Conservation (phyloP, 2,888 invertebrate species). For the Linnaemya tessellans region DNA sequence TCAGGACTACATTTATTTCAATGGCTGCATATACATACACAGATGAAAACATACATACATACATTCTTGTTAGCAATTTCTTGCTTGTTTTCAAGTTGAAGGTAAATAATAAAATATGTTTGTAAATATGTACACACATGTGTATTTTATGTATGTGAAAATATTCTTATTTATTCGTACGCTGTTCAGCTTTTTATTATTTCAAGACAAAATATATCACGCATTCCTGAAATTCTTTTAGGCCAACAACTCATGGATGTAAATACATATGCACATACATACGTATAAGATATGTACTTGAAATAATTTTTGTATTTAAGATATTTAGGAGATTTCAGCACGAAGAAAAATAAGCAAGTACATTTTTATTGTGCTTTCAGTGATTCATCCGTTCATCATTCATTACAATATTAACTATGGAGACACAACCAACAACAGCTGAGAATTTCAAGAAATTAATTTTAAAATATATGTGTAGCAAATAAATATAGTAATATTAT, state of each 20-base stretch:
- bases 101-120: slow-evolving; percentile 31
- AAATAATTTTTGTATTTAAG: slow-evolving; percentile 45
- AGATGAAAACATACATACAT: too few relatives aligned
- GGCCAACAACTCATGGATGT: slow-evolving; percentile 38
- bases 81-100: slow-evolving; percentile 37
- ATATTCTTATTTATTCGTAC: neutral
- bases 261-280: too few relatives aligned
- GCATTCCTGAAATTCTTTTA: slow-evolving; percentile 63
- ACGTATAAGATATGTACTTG: slow-evolving; percentile 47
- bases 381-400: slow-evolving; percentile 26
- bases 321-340: slow-evolving; percentile 18
- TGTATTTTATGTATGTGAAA: neutral
- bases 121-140: neutral
- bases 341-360: neutral
- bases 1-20: slow-evolving; percentile 8
- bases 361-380: neutral
- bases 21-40: slow-evolving; percentile 9
- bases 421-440: neutral
- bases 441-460: neutral
- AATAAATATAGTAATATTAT: too few relatives aligned
- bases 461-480: too few relatives aligned
- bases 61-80: slow-evolving; percentile 16
- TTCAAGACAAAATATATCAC: slow-evolving; percentile 16
- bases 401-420: neutral
- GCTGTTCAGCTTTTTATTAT: neutral